These are phyloP conservation scores for Lytechinus variegatus DNA, from an alignment of 35 echinoderm and acorn worm genomes.

Conservation along the genomic window DNA sequence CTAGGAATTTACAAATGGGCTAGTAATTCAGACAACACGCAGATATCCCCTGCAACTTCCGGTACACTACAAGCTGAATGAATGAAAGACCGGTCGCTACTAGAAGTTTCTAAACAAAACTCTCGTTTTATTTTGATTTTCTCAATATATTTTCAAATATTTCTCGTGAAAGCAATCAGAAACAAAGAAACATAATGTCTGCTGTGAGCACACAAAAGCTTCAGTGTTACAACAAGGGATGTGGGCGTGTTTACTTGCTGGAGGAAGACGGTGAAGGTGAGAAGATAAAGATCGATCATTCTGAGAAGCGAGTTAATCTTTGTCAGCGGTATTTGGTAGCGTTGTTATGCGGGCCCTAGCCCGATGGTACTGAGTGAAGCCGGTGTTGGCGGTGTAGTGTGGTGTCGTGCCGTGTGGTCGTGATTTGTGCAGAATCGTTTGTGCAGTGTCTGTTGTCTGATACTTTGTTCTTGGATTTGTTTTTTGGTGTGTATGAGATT, in stretches of 20 bases:
- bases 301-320: not conserved
- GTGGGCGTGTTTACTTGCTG: constrained; percentile 50
- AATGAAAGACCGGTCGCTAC: not conserved
- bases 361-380: no score
- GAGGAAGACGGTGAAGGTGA: constrained; percentile 70
- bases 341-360: not conserved
- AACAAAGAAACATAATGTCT: not conserved
- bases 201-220: not conserved
- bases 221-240: constrained; percentile 80
- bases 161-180: not conserved
- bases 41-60: not conserved
- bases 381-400: not conserved
- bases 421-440: no score
- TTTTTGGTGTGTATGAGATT: no score
- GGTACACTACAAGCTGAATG: not conserved
- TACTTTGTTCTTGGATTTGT: no score
- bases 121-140: not conserved
- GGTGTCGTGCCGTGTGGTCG: not conserved
- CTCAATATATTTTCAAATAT: not conserved
- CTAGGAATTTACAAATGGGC: no score
- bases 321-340: not conserved
- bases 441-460: no score
- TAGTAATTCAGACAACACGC: not conserved
- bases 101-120: not conserved
- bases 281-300: not conserved